Percentiles rank a stretch among this genome's conserved stretches.
Conservation (phyloP, 2,888 invertebrate species). For the Falcaria lacertinaria region DNA sequence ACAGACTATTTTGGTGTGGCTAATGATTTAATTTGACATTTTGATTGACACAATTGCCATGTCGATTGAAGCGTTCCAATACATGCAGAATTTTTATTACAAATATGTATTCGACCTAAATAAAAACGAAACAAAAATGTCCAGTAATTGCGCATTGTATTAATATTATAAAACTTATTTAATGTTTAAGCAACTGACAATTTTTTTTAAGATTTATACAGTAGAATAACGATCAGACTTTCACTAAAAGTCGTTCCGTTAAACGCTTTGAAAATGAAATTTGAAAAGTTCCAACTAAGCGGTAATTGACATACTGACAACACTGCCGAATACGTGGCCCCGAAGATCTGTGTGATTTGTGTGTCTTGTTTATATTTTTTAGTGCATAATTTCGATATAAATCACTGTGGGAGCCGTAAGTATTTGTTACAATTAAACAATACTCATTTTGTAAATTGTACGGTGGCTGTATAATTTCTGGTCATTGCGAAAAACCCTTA, state of each 20-base stretch:
- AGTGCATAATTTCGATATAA: conserved; percentile 52
- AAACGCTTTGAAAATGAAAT: conserved; percentile 27
- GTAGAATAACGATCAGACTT: too few relatives aligned
- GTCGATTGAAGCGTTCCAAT: conserved; percentile 17
- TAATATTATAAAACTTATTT: too few relatives aligned
- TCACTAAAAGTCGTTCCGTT: conserved; percentile 40
- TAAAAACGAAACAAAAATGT: background rate
- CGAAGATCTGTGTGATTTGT: conserved; percentile 55
- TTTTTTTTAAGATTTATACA: too few relatives aligned
- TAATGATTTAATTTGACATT: conserved; percentile 18
- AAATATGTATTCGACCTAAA: background rate
- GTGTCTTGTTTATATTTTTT: conserved; percentile 74
- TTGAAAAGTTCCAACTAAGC: conserved; percentile 78
- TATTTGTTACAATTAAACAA: conserved; percentile 28
- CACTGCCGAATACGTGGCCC: conserved; percentile 76
- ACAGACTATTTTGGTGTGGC: conserved; percentile 10
- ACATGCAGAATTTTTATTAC: background rate
- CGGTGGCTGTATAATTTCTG: conserved; percentile 11
- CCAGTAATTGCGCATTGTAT: too few relatives aligned
- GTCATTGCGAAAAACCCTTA: conserved; percentile 25
- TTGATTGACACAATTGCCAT: conserved; percentile 31
- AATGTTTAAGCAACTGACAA: too few relatives aligned
- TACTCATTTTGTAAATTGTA: conserved; percentile 14
- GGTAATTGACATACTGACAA: conserved; percentile 61
- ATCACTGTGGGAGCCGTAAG: conserved; percentile 57